Evolutionary conservation across 2,113 vertebrate species (phyloP).

Genomic region (Hiodon alosoides): DNA sequence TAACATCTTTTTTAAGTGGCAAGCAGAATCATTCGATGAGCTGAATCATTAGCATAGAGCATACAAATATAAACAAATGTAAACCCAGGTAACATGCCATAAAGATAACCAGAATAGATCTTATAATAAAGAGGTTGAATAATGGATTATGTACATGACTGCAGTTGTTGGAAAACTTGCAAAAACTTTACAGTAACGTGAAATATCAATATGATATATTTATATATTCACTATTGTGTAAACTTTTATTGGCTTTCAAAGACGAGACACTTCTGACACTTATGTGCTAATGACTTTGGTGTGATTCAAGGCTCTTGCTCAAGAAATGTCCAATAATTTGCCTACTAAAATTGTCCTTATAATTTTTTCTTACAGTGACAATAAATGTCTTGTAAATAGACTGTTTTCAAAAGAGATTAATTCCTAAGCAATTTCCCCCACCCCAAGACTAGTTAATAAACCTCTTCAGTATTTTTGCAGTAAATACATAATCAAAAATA

Average conservation of each 20-base stretch:
- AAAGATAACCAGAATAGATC: constrained; percentile 35
- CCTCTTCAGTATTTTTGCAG: constrained; percentile 17
- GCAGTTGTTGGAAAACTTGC: constrained; percentile 43
- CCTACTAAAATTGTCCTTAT: constrained; percentile 18
- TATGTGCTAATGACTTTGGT: constrained; percentile 63
- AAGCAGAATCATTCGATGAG: constrained; percentile 19
- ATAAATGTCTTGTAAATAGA: constrained; percentile 29
- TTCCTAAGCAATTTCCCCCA: constrained; percentile 20
- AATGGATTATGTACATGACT: constrained; percentile 43
- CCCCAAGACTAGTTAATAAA: constrained; percentile 17
- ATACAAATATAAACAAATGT: constrained; percentile 30
- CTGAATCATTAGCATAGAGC: constrained; percentile 25
- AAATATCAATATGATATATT: constrained; percentile 79
- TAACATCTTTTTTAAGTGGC: constrained; percentile 27
- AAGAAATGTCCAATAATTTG: constrained; percentile 23
- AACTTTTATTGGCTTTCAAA: constrained; percentile 49
- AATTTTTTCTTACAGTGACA: neutral
- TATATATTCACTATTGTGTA: constrained; percentile 57
- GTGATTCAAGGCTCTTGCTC: constrained; percentile 32
- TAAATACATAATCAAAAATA: constrained; percentile 31
- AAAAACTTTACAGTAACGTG: constrained; percentile 55
- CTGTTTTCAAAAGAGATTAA: constrained; percentile 31
- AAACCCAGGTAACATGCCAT: constrained; percentile 46
- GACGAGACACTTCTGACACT: constrained; percentile 49
- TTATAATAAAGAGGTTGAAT: constrained; percentile 37